Evolutionary conservation across 2,113 vertebrate species (phyloP), one percentile per base, ranked within the genome.

Genomic region (Nyctereutes procyonoides): DNA sequence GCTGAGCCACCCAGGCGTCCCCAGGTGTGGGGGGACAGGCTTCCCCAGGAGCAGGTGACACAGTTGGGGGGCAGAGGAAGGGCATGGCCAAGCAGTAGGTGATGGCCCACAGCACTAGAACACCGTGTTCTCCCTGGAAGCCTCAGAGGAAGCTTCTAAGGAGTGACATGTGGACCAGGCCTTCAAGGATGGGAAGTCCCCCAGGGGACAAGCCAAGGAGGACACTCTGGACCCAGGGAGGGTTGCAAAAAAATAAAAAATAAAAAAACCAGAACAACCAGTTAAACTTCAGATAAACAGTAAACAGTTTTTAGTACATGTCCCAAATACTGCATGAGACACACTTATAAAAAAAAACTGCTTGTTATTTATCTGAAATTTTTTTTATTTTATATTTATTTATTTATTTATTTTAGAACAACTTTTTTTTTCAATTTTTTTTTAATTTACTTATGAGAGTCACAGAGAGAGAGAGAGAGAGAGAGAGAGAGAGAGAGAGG

Each of bases 1-100:
- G 43, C 43, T 43, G 43, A 43, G 43, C 43, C 43, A 43, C 43
- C 43, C 43, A 43, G 43, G 43, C 43, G 1, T 43, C 43, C 30
- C 35, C 48, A 14, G 43, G 6, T 48, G 38, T 88, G 2, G 0
- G 11, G 73, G 15, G 22, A 67, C 35, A 73, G 53, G 22, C 38
- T 56, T 62, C 1, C 9, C 62, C 13, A 8, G 0, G 2, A 14
- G 56, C 15, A 17, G 20, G 17, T 69, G 62, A 51, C 0, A 0
- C 71, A 2, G 35, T 6, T 11, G 20, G 30, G n/a, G 9, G 55
- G 4, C 55, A 26, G 9, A 69, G 51, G 60, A 67, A 7, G 12
- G 35, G 24, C n/a, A 8, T 60, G 28, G 30, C 43, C 74, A 24
- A 9, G n/a, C 30, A 32, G 10, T 26, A 15, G 4, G 0, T 32